Base-by-base conservation (phyloP, 2,113 vertebrate genomes). In the Campylomormyrus numenius region DNA sequence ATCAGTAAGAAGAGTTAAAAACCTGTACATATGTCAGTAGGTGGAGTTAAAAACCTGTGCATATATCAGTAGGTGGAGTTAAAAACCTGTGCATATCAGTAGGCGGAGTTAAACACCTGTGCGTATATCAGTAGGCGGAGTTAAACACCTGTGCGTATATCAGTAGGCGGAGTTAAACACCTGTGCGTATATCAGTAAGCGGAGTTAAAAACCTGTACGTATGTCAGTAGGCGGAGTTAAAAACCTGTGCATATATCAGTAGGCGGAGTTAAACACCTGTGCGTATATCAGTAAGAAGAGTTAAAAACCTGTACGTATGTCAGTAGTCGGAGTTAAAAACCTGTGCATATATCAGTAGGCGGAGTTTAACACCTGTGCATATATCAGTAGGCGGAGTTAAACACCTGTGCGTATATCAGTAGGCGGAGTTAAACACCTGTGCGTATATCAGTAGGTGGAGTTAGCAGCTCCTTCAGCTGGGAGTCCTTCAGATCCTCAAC, bases 401-500 rank as follows among this genome's bases (percentile, higher is more conserved):
- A 97, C 46, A 97, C 97, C 97, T 96, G 96, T 96, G 92, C 96
- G 93, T 45, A 96, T 95, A 92, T 98, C 97, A 7, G 94, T 92
- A 0, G 96, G 96, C 31, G 97, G 96, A 39, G 96, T 95, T 88
- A 98, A 53, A 97, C 48, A 97, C 97, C 97, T 96, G 97, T 96
- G 93, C 96, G 93, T 45, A 96, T 95, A 93, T 98, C 97, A 8
- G 94, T 92, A 0, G 96, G 96, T 31, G 97, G 96, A 42, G 96
- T 95, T 88, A 98, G 95, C 92, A 98, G 96, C 94, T 98, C 97
- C 0, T 96, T 96, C 92, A 98, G 96, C 92, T 98, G 97, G 0
- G 97, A 97, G 91, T 98, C 97, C 93, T 98, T 98, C 45, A 98
- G 95, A 89, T 98, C 97, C 92, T 98, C 97, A 0, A 97, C 97